Percentiles rank a stretch among this genome's conserved stretches.
phyloP scores from a whole-genome alignment of 1,140 invertebrate genomes.

The Drosophila pallidifrons region DNA sequence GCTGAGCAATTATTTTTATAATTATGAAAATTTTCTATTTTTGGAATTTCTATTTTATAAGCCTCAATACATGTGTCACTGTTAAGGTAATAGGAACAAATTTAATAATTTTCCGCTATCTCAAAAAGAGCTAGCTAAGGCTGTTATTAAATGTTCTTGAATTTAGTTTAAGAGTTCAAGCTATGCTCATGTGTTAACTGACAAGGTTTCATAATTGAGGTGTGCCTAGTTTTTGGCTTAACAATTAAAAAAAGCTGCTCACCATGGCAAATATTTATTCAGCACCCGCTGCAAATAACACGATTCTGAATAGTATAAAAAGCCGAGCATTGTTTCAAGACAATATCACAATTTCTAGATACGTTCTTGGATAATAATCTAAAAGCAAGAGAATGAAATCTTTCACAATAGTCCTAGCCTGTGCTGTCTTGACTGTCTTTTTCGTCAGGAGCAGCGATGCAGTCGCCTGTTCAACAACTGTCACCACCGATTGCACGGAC shows the following conservation, averaged over 20 bases:
- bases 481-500: constrained; percentile 17
- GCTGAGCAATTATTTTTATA: too few species aligned
- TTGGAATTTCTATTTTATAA: background rate
- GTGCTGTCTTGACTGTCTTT: background rate
- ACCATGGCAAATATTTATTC: constrained; percentile 13
- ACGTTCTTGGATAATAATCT: constrained; percentile 1
- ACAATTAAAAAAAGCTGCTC: constrained; percentile 10
- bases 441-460: constrained; percentile 18
- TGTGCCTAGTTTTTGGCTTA: background rate
- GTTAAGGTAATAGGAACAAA: too few species aligned
- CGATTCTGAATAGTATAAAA: constrained; percentile 15
- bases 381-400: constrained; percentile 6
- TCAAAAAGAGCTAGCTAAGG: too few species aligned
- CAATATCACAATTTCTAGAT: constrained; percentile 3
- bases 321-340: background rate
- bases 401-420: background rate
- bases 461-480: constrained; percentile 19
- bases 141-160: too few species aligned
- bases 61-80: too few species aligned
- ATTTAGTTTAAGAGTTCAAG: background rate
- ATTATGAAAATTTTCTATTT: too few species aligned
- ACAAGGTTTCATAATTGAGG: background rate
- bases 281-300: background rate
- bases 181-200: background rate
- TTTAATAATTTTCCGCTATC: background rate